Conservation (phyloP, 2,797 vertebrate genomes). For the Labroides dimidiatus region DNA sequence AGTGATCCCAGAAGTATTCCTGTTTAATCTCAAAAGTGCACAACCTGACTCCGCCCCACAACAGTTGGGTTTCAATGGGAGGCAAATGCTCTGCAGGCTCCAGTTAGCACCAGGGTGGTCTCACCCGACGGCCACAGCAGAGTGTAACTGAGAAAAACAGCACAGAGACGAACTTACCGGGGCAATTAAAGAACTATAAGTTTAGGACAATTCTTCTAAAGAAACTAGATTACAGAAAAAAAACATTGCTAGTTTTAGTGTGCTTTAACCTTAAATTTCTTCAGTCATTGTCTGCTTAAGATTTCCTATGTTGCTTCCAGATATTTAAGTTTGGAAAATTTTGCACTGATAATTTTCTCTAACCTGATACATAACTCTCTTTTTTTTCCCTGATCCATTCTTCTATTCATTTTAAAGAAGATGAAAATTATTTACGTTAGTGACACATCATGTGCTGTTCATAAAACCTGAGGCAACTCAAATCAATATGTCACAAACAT, state of each 20-base stretch:
- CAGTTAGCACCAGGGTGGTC: slow-evolving; percentile 79
- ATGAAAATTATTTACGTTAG: too few species aligned
- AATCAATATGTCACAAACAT: too few species aligned
- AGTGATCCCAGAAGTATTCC: slow-evolving; percentile 85
- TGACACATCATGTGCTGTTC: not conserved
- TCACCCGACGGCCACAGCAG: slow-evolving; percentile 58
- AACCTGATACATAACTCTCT: slow-evolving; percentile 2
- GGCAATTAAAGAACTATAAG: slow-evolving; percentile 2
- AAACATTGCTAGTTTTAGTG: not conserved
- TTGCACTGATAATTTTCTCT: not conserved
- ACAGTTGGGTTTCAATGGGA: slow-evolving; percentile 71
- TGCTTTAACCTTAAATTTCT: not conserved
- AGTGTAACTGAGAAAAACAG: slow-evolving; percentile 51
- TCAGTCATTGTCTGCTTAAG: slow-evolving; percentile 1
- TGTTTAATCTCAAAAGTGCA: slow-evolving; percentile 87
- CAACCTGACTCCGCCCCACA: slow-evolving; percentile 64
- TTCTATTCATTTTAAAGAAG: not conserved
- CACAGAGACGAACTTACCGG: slow-evolving; percentile 9
- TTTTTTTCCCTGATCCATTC: not conserved
- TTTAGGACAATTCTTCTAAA: too few species aligned
- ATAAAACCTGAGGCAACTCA: not conserved
- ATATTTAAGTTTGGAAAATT: slow-evolving; percentile 10
- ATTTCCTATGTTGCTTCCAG: not conserved
- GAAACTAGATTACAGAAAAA: not conserved
- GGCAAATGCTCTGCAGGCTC: slow-evolving; percentile 75